Evolutionary conservation across 2,888 invertebrate species (phyloP).

Genomic region (Sinelater perroti): DNA sequence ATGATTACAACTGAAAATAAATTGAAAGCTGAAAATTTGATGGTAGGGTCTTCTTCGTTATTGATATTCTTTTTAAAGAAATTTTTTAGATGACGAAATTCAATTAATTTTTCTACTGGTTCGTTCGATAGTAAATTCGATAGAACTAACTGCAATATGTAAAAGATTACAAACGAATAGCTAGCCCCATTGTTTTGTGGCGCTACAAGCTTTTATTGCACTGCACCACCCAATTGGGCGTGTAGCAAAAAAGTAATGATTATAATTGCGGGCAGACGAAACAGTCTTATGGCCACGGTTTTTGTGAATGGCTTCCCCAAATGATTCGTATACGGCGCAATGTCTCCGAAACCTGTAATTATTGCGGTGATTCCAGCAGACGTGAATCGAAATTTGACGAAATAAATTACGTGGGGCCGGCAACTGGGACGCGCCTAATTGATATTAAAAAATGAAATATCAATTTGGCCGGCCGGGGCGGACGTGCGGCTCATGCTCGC

Average conservation of each 20-base stretch:
- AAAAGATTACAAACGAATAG: no score
- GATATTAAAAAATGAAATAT: slow-evolving; percentile 19
- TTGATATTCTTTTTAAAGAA: no score
- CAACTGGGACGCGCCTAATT: slow-evolving; percentile 22
- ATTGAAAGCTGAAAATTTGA: slow-evolving; percentile 41
- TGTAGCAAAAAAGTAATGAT: slow-evolving; percentile 49
- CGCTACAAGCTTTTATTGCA: slow-evolving; percentile 33
- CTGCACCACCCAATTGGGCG: slow-evolving; percentile 31
- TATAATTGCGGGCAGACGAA: slow-evolving; percentile 49
- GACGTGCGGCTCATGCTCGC: no score
- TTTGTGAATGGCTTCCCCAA: slow-evolving; percentile 49
- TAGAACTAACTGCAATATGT: no score
- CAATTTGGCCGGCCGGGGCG: neutral
- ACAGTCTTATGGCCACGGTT: slow-evolving; percentile 40
- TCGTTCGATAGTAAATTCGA: no score
- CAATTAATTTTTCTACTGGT: no score
- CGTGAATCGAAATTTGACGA: slow-evolving; percentile 47
- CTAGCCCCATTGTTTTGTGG: slow-evolving; percentile 46
- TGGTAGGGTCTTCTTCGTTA: no score
- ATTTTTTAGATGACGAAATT: no score
- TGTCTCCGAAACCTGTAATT: slow-evolving; percentile 54
- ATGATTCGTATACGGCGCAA: slow-evolving; percentile 41
- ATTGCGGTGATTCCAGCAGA: slow-evolving; percentile 50
- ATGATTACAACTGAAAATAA: slow-evolving; percentile 42
- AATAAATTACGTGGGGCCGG: slow-evolving; percentile 26